Percentiles rank a stretch among this genome's conserved stretches.
phyloP scores from a whole-genome alignment of 1,140 invertebrate genomes.

The Drosophila seguyi region DNA sequence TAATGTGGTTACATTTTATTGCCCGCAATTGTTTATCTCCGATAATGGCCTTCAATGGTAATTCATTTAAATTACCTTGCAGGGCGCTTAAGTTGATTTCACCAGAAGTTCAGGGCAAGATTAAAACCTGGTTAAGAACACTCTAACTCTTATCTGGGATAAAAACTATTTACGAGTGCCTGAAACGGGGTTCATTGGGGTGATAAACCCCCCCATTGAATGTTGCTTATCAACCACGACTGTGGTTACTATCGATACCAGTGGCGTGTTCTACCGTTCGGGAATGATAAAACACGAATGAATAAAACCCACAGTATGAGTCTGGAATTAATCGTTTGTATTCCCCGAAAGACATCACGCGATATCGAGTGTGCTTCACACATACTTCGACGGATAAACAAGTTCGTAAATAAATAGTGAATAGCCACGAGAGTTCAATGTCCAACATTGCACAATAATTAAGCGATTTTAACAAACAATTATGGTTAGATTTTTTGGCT shows the following conservation, averaged over 20 bases:
- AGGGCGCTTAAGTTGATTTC: slow-evolving; percentile 9
- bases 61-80: slow-evolving; percentile 2
- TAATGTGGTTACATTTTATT: not conserved
- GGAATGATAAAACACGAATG: slow-evolving; percentile 43
- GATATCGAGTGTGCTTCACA: slow-evolving; percentile 14
- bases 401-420: slow-evolving; percentile 36
- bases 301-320: slow-evolving; percentile 7
- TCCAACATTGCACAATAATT: slow-evolving; percentile 46
- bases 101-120: slow-evolving; percentile 54
- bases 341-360: slow-evolving; percentile 51
- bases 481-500: slow-evolving; percentile 23
- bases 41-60: not conserved
- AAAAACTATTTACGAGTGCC: slow-evolving; percentile 55
- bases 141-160: slow-evolving; percentile 27
- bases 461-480: slow-evolving; percentile 20
- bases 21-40: not conserved
- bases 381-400: slow-evolving; percentile 9
- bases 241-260: slow-evolving; percentile 26
- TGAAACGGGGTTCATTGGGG: slow-evolving; percentile 33
- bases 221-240: slow-evolving; percentile 44
- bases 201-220: slow-evolving; percentile 45
- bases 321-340: slow-evolving; percentile 36
- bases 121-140: not conserved
- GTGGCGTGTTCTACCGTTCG: slow-evolving; percentile 66
- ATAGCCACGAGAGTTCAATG: slow-evolving; percentile 36